These are phyloP conservation scores for Dugesia japonica DNA, from an alignment of 2,888 invertebrate species.

Conservation along the genomic window DNA sequence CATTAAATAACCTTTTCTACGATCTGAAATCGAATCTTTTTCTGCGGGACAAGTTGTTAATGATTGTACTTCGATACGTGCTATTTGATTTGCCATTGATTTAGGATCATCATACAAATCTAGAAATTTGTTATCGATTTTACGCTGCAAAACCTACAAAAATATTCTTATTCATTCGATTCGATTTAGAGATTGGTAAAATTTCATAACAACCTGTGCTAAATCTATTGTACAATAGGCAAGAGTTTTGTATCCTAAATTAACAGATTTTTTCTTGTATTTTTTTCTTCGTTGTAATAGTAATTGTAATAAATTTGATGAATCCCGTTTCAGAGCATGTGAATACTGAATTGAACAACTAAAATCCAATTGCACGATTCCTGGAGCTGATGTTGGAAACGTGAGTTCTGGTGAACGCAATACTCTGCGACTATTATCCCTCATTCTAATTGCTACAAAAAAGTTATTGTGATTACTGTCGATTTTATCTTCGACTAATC, in stretches of 20 bases:
- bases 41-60: slow-evolving; percentile 20
- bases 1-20: slow-evolving; percentile 20
- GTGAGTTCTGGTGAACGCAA: slow-evolving; percentile 26
- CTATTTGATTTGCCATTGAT: not conserved
- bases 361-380: not conserved
- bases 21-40: not conserved
- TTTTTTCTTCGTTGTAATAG: slow-evolving; percentile 85
- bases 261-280: slow-evolving; percentile 91
- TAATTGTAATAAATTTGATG: slow-evolving; percentile 75
- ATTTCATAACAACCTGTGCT: slow-evolving; percentile 59
- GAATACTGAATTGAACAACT: slow-evolving; percentile 58
- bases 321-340: slow-evolving; percentile 88
- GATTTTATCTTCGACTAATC: not conserved
- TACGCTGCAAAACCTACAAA: slow-evolving; percentile 26
- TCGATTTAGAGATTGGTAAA: slow-evolving; percentile 33
- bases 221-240: slow-evolving; percentile 85
- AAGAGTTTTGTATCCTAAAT: slow-evolving; percentile 80
- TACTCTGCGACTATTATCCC: slow-evolving; percentile 23
- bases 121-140: slow-evolving; percentile 27
- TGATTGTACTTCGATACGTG: slow-evolving; percentile 26
- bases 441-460: slow-evolving; percentile 29
- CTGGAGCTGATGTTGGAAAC: not conserved
- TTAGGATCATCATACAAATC: slow-evolving; percentile 28
- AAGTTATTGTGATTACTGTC: slow-evolving; percentile 20
- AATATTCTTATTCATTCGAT: not conserved